Conservation (phyloP, 1,140 invertebrate species). For the Drosophila suzukii region DNA sequence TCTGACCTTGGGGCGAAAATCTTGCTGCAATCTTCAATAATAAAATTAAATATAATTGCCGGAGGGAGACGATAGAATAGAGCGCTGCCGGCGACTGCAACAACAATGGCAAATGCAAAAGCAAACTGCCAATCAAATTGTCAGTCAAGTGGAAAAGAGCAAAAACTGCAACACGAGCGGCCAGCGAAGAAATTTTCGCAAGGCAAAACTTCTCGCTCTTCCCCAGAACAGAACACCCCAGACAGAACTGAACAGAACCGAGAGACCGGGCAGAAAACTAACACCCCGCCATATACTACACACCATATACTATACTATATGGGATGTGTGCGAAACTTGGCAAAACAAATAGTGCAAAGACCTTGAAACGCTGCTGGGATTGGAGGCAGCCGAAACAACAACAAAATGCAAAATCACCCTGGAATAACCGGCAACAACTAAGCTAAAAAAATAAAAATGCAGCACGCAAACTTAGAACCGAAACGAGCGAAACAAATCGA, state of each 20-base stretch:
- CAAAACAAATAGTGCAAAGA: constrained; percentile 77
- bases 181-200: constrained; percentile 70
- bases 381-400: constrained; percentile 48
- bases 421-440: constrained; percentile 52
- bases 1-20: constrained; percentile 80
- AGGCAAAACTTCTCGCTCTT: constrained; percentile 56
- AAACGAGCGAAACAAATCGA: constrained; percentile 76
- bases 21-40: constrained; percentile 81
- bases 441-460: constrained; percentile 19
- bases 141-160: constrained; percentile 82
- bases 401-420: constrained; percentile 77
- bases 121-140: constrained; percentile 80
- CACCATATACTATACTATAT: constrained; percentile 27
- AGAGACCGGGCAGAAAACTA: constrained; percentile 76
- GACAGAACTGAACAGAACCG: neutral
- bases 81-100: constrained; percentile 35
- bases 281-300: constrained; percentile 35
- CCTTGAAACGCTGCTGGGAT: constrained; percentile 73
- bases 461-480: constrained; percentile 78
- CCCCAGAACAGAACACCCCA: constrained; percentile 23
- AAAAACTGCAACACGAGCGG: constrained; percentile 70
- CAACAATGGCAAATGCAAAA: constrained; percentile 54
- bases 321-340: constrained; percentile 74
- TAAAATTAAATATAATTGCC: constrained; percentile 82
- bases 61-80: constrained; percentile 61